Evolutionary conservation across 2,113 vertebrate species (phyloP).

Genomic region (Vidua chalybeata): DNA sequence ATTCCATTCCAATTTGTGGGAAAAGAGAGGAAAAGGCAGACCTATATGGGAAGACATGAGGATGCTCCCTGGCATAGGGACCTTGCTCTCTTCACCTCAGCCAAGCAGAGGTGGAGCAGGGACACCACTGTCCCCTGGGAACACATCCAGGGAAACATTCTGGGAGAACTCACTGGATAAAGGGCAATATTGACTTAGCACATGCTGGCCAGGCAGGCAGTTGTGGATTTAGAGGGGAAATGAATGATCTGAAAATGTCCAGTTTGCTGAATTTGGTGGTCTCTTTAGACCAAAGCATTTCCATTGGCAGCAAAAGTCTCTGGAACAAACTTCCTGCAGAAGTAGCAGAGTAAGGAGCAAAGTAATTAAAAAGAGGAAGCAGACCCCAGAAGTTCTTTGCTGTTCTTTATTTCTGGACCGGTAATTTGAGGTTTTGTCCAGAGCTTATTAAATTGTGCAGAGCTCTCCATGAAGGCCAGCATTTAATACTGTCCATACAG

Average conservation of each 20-base stretch:
- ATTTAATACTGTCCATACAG: background rate
- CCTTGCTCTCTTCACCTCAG: background rate
- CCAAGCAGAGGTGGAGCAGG: background rate
- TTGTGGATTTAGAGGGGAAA: background rate
- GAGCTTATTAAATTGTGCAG: conserved; percentile 21
- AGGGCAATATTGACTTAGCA: background rate
- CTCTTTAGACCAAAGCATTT: background rate
- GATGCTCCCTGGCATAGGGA: rapidly evolving
- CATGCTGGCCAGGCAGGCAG: background rate
- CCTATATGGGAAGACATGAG: background rate
- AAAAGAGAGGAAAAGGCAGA: background rate
- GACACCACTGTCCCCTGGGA: background rate
- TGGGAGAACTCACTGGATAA: background rate
- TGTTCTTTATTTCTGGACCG: conserved; percentile 1
- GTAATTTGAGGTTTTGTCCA: conserved; percentile 19
- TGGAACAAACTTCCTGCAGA: conserved; percentile 24
- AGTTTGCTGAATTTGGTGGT: conserved; percentile 12
- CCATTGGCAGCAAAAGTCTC: conserved; percentile 17
- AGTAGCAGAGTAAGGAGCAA: background rate
- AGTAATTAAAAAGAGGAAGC: conserved; percentile 28
- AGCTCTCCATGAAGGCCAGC: background rate
- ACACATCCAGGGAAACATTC: background rate
- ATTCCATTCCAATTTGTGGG: background rate
- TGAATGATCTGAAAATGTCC: background rate
- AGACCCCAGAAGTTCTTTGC: conserved; percentile 9